phyloP scores from a whole-genome alignment of 2,113 vertebrate genomes.

The Psephotus haematonotus region DNA sequence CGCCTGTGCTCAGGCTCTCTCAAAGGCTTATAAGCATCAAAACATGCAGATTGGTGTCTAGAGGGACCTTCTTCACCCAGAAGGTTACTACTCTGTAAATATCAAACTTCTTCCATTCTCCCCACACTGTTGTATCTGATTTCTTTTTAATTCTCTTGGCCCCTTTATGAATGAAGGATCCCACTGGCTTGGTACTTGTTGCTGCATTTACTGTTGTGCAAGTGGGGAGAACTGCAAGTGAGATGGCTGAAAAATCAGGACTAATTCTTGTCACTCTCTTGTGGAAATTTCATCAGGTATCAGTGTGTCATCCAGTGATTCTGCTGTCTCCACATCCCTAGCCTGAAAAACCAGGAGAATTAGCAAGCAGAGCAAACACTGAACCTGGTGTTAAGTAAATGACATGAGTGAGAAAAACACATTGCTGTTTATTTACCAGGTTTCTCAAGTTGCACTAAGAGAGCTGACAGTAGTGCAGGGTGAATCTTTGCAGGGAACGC shows the following conservation, averaged over 20 bases:
- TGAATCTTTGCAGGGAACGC: background rate
- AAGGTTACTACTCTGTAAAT: background rate
- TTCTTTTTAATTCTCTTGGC: background rate
- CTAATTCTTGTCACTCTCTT: background rate
- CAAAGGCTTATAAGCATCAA: background rate
- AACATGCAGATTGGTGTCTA: fast-evolving
- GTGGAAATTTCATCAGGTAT: background rate
- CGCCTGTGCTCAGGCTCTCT: background rate
- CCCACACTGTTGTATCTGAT: background rate
- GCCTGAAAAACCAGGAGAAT: background rate
- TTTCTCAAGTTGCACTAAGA: background rate
- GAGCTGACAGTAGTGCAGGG: background rate
- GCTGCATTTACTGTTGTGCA: fast-evolving
- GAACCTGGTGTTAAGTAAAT: background rate
- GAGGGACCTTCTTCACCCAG: background rate
- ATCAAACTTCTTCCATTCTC: background rate
- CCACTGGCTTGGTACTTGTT: background rate
- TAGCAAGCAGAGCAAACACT: background rate
- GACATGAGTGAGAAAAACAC: background rate
- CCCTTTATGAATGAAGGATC: background rate
- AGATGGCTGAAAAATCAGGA: background rate
- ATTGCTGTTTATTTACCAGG: background rate
- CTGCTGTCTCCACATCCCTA: background rate
- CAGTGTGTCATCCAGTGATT: background rate
- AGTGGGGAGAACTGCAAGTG: background rate